These are phyloP conservation scores for Morpho achilles DNA, from an alignment of 2,888 invertebrate species.

Conservation along the genomic window DNA sequence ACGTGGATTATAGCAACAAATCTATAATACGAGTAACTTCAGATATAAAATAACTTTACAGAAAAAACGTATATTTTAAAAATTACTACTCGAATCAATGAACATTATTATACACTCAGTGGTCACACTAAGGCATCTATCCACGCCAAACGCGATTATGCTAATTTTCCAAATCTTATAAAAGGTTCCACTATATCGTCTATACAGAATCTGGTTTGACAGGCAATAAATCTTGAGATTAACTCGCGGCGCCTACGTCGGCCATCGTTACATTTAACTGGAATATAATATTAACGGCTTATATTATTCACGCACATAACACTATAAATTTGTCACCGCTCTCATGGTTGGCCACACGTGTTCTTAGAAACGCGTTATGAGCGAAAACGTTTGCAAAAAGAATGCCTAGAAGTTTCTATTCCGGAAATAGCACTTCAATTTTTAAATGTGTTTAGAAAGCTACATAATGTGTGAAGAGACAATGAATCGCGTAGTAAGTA, in stretches of 20 bases:
- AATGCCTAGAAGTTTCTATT: not conserved
- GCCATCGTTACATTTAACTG: slow-evolving; percentile 28
- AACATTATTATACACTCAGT: not conserved
- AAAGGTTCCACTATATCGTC: slow-evolving; percentile 16
- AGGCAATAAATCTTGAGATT: slow-evolving; percentile 29
- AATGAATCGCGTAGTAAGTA: no score
- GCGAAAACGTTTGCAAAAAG: slow-evolving; percentile 1
- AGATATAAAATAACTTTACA: no score
- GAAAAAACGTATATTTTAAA: no score
- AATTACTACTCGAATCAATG: no score
- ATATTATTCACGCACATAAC: slow-evolving; percentile 29
- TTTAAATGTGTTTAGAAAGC: no score
- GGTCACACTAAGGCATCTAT: slow-evolving; percentile 6
- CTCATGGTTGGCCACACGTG: slow-evolving; percentile 14
- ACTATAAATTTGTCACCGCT: slow-evolving; percentile 28
- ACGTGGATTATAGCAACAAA: no score
- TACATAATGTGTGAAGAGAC: no score
- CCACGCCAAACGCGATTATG: slow-evolving; percentile 20
- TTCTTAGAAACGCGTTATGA: slow-evolving; percentile 1
- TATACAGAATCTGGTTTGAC: slow-evolving; percentile 22
- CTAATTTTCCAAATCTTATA: slow-evolving; percentile 18
- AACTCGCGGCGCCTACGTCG: slow-evolving; percentile 29
- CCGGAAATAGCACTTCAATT: not conserved
- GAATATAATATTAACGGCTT: slow-evolving; percentile 31
- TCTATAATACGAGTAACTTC: no score